Percentiles rank a stretch among this genome's conserved stretches.
phyloP scores from a whole-genome alignment of 2,888 invertebrate species.

The Pterobdella sp. region DNA sequence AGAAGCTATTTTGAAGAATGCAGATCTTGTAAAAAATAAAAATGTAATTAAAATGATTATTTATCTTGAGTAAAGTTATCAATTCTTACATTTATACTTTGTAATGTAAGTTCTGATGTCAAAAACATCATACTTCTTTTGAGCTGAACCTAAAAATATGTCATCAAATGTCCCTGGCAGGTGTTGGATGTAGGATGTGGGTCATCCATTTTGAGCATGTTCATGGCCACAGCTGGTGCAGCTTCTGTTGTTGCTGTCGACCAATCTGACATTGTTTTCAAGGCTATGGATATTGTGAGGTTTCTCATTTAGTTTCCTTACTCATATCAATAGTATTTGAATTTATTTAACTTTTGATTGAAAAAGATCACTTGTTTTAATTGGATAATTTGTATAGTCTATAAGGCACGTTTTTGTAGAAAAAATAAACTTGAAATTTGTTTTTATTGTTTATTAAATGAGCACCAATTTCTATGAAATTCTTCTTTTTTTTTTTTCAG shows the following conservation, averaged over 20 bases:
- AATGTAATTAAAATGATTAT: not conserved
- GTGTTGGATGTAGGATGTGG: conserved; percentile 43
- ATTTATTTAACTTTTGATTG: not conserved
- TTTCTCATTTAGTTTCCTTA: conserved; percentile 33
- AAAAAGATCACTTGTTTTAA: not conserved
- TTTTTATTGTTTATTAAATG: too few relatives aligned
- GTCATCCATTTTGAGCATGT: conserved; percentile 72
- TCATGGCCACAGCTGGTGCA: conserved; percentile 46
- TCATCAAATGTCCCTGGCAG: not conserved
- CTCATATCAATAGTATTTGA: not conserved
- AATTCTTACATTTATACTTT: too few relatives aligned
- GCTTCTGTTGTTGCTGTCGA: conserved; percentile 55
- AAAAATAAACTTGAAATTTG: too few relatives aligned
- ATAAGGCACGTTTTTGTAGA: too few relatives aligned
- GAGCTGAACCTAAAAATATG: not conserved
- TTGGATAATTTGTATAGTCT: too few relatives aligned
- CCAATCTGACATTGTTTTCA: conserved; percentile 53
- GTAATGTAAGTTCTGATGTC: too few relatives aligned
- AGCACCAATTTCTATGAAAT: conserved; percentile 1
- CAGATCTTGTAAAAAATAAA: not conserved
- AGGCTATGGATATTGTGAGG: conserved; percentile 54
- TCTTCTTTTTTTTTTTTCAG: conserved; percentile 36
- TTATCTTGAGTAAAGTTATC: too few relatives aligned
- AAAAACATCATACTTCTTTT: too few relatives aligned
- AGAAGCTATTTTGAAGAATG: conserved; percentile 22